Evolutionary conservation across 37 sponge, comb jelly and placozoan genomes (phyloP), one percentile per base, ranked within the genome.

Genomic region (Haliclona indistincta): DNA sequence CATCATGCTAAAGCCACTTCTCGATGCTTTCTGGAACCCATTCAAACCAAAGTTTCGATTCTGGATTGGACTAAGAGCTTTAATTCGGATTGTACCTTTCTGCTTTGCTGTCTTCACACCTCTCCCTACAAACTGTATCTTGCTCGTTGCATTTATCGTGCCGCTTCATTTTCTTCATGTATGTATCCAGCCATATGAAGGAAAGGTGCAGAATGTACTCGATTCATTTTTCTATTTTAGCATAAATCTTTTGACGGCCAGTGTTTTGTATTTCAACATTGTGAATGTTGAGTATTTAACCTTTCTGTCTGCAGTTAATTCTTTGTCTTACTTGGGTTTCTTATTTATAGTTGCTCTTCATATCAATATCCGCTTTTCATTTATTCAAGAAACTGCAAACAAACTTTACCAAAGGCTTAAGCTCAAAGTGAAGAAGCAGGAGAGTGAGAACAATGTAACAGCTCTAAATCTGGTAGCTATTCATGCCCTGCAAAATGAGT

Each of bases 21-120:
- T 42, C 30, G 83, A 82, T 30, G 83, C 83, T 6, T 40, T 82
- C 17, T 82, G 44, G 39, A 66, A 49, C 2, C 75, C 83, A 1
- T 82, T 53, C 26, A 65, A 74, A 43, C 67, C 39, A 1, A 73
- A 74, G 32, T 82, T 34, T 52, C 58, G 67, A 1, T 65, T 36
- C 56, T 82, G 83, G 83, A 8, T 74, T 36, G 75, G 83, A 41
- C 11, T 82, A 35, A 71, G 70, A 20, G 20, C 61, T 25, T 43
- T 80, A 1, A 2, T 70, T 4, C 41, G 69, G 17, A 34, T 55
- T 7, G 26, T 79, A 13, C 58, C 68, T 19, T 56, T 68, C 68
- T 10, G 34, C 35, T 33, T 56, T 54, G 22, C 60, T 25, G 60
- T 6, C 11, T 25, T 26, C 7, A n/a, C 25, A 25, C 6, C 22